Evolutionary conservation across 2,888 invertebrate genomes (phyloP).

Genomic region (Thecocarcelia acutangulata): DNA sequence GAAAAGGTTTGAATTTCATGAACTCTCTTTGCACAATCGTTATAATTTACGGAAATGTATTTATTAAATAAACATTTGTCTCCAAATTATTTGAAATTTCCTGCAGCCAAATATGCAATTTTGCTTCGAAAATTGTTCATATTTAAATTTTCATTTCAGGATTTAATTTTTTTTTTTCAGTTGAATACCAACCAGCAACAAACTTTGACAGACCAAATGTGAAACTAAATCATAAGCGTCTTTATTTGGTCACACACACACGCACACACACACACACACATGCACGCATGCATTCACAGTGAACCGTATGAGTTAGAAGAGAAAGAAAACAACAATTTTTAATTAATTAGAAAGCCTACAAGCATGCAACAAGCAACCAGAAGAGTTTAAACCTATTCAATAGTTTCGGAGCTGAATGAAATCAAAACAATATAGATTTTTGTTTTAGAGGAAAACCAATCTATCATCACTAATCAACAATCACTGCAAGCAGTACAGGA

Average conservation of each 20-base stretch:
- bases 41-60: constrained; percentile 1
- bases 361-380: constrained; percentile 39
- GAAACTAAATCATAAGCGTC: neutral
- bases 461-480: too few species aligned
- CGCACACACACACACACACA: neutral
- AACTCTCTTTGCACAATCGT: neutral
- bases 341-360: constrained; percentile 58
- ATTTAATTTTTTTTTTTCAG: neutral
- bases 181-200: neutral
- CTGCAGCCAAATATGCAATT: neutral
- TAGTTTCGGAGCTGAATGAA: neutral
- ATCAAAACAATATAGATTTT: neutral
- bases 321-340: constrained; percentile 29
- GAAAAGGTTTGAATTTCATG: neutral
- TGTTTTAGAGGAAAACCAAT: too few species aligned
- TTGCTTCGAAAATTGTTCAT: neutral
- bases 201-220: neutral
- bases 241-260: neutral
- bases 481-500: too few species aligned
- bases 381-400: constrained; percentile 2
- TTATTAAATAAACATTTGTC: constrained; percentile 18
- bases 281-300: neutral
- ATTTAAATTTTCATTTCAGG: neutral
- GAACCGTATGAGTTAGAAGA: neutral
- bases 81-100: neutral